A percentile compares a stretch with the other conserved stretches of the same genome.
Conservation (phyloP, 2,113 vertebrate genomes). For the Oceanodroma tethys region DNA sequence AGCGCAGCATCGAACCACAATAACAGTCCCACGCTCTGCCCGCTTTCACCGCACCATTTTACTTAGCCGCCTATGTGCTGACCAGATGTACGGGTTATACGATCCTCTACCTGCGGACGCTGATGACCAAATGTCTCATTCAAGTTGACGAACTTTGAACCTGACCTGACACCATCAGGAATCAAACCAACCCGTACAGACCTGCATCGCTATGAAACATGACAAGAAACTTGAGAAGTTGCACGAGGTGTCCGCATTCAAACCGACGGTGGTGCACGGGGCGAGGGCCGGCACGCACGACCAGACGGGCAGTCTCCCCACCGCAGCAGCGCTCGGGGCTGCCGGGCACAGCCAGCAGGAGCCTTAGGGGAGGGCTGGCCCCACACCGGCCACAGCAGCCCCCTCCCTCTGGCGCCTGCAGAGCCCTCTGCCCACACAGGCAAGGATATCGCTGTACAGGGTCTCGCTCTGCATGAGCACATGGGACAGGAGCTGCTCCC, state of each 20-base stretch:
- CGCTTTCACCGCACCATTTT: neutral
- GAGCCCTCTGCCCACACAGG: neutral
- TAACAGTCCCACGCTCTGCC: neutral
- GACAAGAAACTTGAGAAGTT: neutral
- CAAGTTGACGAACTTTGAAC: neutral
- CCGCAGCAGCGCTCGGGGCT: neutral
- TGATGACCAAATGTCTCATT: neutral
- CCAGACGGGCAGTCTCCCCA: neutral
- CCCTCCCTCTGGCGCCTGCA: neutral
- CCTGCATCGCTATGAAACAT: fast-evolving
- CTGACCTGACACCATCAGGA: neutral
- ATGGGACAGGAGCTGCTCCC: neutral
- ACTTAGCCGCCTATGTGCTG: neutral
- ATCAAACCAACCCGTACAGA: neutral
- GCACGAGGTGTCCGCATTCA: fast-evolving
- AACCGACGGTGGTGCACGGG: fast-evolving
- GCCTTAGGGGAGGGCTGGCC: neutral
- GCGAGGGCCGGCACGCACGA: fast-evolving
- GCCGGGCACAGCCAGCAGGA: neutral
- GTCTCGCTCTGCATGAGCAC: fast-evolving
- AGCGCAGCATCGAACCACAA: fast-evolving
- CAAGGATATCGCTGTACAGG: fast-evolving
- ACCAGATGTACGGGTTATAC: neutral
- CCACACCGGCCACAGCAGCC: fast-evolving
- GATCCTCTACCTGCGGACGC: neutral